A percentile compares a stretch with the other conserved stretches of the same genome.
These are phyloP conservation scores for Epinephelus fuscoguttatus DNA, from an alignment of 2,113 vertebrate genomes.

Conservation along the genomic window DNA sequence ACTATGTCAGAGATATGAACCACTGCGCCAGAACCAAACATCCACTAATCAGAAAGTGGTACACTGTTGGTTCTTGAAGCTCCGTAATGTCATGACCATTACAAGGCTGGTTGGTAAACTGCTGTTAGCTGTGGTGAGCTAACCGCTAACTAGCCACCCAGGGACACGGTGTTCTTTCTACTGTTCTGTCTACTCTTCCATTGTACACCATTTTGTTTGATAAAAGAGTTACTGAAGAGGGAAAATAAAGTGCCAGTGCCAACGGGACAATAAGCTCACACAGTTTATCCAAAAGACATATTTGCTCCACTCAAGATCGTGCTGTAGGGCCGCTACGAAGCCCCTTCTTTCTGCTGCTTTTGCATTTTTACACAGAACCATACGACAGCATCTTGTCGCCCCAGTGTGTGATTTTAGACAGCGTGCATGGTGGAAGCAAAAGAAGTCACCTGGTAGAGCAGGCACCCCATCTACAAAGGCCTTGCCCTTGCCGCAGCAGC, in stretches of 20 bases:
- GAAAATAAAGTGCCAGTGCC: not conserved
- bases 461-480: too few relatives aligned
- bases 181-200: not conserved
- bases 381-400: too few relatives aligned
- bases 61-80: not conserved
- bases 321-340: too few relatives aligned
- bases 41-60: not conserved
- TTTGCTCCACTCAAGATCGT: not conserved
- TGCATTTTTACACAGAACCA: too few relatives aligned
- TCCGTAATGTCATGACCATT: not conserved
- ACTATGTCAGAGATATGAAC: not conserved
- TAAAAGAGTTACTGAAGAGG: not conserved
- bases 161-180: not conserved
- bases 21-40: not conserved
- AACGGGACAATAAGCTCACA: not conserved
- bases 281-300: not conserved
- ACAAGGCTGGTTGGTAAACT: not conserved
- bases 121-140: not conserved
- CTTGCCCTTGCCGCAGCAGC: too few relatives aligned
- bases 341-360: too few relatives aligned
- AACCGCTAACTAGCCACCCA: not conserved
- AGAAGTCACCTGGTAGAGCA: too few relatives aligned
- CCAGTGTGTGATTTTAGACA: too few relatives aligned
- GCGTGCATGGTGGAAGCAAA: too few relatives aligned
- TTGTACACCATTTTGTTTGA: not conserved